Percentiles rank a stretch among this genome's conserved stretches.
Evolutionary conservation across 2,113 vertebrate genomes (phyloP).

Genomic region (Etia nguti): DNA sequence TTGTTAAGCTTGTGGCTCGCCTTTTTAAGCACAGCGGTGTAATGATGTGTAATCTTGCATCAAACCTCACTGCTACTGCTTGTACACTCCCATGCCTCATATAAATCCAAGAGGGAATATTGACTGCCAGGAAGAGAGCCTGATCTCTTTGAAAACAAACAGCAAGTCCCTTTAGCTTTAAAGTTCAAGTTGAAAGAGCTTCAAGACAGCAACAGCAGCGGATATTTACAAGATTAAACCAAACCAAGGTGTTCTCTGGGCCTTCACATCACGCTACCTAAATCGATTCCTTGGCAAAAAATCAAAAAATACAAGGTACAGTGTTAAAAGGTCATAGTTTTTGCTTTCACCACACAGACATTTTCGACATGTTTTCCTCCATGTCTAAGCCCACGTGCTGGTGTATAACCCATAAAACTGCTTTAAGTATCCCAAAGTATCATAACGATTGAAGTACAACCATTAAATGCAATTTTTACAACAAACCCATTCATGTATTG

Average conservation of each 20-base stretch:
- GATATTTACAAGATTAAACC: background rate
- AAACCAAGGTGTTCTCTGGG: background rate
- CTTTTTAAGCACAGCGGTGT: slow-evolving; percentile 17
- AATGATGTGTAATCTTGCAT: slow-evolving; percentile 38
- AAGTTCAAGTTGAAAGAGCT: slow-evolving; percentile 16
- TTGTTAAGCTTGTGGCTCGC: slow-evolving; percentile 40
- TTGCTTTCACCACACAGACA: background rate
- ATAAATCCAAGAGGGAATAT: slow-evolving; percentile 18
- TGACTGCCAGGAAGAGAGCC: background rate
- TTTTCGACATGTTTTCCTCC: background rate
- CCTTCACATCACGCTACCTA: background rate
- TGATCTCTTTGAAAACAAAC: slow-evolving; percentile 22
- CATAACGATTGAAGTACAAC: background rate
- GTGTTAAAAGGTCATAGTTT: background rate
- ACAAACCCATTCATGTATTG: background rate
- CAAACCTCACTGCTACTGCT: background rate
- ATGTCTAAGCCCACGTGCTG: background rate
- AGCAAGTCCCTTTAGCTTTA: background rate
- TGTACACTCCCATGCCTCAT: background rate
- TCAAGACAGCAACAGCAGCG: background rate
- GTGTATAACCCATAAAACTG: background rate
- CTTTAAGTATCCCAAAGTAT: background rate
- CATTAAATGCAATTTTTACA: background rate
- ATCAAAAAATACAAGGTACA: background rate
- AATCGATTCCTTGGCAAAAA: background rate